These are phyloP conservation scores for Typhlichthys eigenmanni DNA, from an alignment of 2,797 vertebrate species.

Conservation along the genomic window DNA sequence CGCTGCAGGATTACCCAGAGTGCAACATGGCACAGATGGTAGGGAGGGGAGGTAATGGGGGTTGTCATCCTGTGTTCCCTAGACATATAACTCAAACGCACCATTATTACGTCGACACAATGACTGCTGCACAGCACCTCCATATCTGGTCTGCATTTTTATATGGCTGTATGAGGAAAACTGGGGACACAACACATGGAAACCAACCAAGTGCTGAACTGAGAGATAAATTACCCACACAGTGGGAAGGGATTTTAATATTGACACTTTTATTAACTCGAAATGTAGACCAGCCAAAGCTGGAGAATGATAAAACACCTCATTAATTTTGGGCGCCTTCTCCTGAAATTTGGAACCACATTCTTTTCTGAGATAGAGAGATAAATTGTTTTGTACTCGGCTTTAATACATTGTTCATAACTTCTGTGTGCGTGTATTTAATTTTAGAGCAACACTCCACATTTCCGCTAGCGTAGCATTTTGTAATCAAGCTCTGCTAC, in stretches of 20 bases:
- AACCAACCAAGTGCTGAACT: constrained; percentile 51
- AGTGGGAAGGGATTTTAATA: constrained; percentile 51
- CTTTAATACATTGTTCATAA: background rate
- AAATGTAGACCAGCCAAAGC: constrained; percentile 42
- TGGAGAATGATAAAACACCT: constrained; percentile 63
- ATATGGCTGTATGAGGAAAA: constrained; percentile 23
- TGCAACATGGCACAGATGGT: constrained; percentile 70
- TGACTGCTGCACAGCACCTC: constrained; percentile 66
- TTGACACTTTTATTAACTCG: constrained; percentile 68
- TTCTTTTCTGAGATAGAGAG: constrained; percentile 28
- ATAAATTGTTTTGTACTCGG: constrained; percentile 16
- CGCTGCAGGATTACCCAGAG: constrained; percentile 42
- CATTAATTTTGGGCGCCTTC: constrained; percentile 60
- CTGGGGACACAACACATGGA: constrained; percentile 41
- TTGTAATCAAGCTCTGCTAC: constrained; percentile 16
- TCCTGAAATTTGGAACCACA: constrained; percentile 45
- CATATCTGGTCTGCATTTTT: constrained; percentile 55
- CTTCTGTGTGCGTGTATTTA: too few species aligned
- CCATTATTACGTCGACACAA: constrained; percentile 68
- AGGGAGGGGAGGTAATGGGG: constrained; percentile 54
- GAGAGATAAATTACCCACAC: constrained; percentile 48
- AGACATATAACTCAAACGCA: constrained; percentile 69
- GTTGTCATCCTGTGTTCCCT: constrained; percentile 51
- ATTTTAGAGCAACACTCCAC: too few species aligned
- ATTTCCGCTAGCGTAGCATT: constrained; percentile 10